Conservation (phyloP, 2,113 vertebrate species). For the Pelecanoides urinatrix region DNA sequence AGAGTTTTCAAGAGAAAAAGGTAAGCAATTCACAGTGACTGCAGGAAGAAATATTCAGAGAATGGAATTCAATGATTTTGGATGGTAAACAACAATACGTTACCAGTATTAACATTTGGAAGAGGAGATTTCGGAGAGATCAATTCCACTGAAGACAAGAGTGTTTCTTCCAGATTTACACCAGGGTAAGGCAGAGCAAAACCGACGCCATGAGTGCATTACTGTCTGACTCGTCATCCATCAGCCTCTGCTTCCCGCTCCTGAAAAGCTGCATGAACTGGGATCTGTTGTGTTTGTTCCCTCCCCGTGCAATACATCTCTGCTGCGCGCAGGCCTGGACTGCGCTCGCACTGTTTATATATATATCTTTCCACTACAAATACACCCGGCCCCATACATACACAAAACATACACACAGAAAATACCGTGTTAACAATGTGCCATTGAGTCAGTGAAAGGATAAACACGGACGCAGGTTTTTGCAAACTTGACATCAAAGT, state of each 20-base stretch:
- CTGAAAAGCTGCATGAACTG: not conserved
- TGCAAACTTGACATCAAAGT: not conserved
- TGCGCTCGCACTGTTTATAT: not conserved
- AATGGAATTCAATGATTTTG: not conserved
- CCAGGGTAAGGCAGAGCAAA: not conserved
- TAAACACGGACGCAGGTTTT: not conserved
- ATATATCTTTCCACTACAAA: not conserved
- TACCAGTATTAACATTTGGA: not conserved
- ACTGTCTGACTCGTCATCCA: accelerated
- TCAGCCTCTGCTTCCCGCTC: not conserved
- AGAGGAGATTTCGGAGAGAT: not conserved
- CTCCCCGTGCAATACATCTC: not conserved
- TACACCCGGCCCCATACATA: not conserved
- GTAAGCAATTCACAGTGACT: not conserved
- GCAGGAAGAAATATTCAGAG: not conserved
- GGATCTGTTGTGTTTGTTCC: not conserved
- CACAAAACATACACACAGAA: not conserved
- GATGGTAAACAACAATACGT: not conserved
- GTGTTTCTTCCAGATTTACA: not conserved
- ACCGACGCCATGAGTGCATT: accelerated
- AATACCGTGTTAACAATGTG: not conserved
- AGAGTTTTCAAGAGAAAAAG: not conserved
- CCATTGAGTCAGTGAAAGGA: not conserved
- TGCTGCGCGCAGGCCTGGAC: not conserved
- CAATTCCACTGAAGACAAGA: not conserved